phyloP scores from a whole-genome alignment of 2,113 vertebrate genomes.

The Rhabdomys dilectus region DNA sequence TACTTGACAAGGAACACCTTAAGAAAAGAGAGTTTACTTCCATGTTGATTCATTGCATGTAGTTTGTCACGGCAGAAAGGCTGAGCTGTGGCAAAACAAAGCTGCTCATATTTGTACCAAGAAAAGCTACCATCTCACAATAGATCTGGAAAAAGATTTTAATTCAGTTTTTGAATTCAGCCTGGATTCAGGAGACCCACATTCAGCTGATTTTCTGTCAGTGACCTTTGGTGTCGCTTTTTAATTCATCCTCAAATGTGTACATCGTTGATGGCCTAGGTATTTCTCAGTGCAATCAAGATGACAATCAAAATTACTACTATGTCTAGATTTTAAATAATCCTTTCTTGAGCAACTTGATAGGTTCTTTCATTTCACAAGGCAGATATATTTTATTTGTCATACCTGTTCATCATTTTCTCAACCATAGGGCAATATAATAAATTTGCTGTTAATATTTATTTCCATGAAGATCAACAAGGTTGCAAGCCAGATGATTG shows the following conservation, averaged over 20 bases:
- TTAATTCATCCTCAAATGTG: not conserved
- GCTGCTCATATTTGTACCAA: no score
- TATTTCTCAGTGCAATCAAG: not conserved
- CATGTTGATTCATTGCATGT: no score
- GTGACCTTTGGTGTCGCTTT: not conserved
- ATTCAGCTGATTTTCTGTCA: not conserved
- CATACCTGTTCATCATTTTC: not conserved
- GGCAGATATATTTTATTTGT: not conserved
- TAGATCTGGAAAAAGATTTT: not conserved
- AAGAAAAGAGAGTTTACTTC: no score
- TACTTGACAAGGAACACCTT: no score
- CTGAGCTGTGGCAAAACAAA: no score
- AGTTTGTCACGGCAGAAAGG: no score
- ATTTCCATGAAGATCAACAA: not conserved
- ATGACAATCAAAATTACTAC: not conserved
- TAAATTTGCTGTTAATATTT: not conserved
- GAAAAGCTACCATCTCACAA: no score
- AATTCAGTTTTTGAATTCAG: not conserved
- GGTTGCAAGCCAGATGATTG: not conserved
- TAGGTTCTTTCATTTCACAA: not conserved
- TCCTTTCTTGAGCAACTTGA: not conserved
- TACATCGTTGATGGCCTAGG: no score
- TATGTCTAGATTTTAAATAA: not conserved
- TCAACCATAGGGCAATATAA: not conserved
- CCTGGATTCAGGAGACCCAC: not conserved